Evolutionary conservation across 2,888 invertebrate species (phyloP), one percentile per base, ranked within the genome.

Genomic region (Mantis religiosa): DNA sequence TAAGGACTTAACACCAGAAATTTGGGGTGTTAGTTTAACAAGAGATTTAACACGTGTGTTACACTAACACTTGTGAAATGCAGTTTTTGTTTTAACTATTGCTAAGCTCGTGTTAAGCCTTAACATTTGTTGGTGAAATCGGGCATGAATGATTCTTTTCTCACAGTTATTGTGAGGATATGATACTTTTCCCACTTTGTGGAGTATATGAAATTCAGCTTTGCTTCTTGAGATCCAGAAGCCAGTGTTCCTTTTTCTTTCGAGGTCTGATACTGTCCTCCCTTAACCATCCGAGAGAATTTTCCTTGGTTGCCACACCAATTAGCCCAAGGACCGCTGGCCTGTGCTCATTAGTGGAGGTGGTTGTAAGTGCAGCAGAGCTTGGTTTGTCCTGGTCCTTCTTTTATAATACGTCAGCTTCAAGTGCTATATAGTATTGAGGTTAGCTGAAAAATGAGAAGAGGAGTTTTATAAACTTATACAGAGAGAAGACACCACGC

Each of bases 221-320:
- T 41, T 41, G 12, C 41, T 41, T 41, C 41, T 34, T 71, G 54
- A 71, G 25, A 71, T 71, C 54, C 54, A 71, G 20, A 20, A 71
- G 20, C 20, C 20, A 54, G 54, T 71, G 20, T 25, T 71, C 54
- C 6, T 15, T 71, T 71, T 20, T 71, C 54, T 71, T 71, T 20
- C 54, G 54, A 71, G 54, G 20, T 4, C 54, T 71, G 54, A 71
- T 71, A 71, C 20, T 71, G 25, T 71, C 81, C 85, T 27, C 71
- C 54, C 71, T 84, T 84, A 28, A 30, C 30, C 84, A 84, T n/a
- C 85, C 47, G 27, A 27, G 47, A 88, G 82, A 41, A 84, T 86
- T 86, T 88, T 88, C 88, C 85, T 88, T 88, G 85, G 81, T 88
- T 88, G 88, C 85, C 85, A 85, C 86, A 86, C 88, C 88, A 88